Conservation (phyloP, 2,113 vertebrate genomes). For the Sturnira hondurensis region DNA sequence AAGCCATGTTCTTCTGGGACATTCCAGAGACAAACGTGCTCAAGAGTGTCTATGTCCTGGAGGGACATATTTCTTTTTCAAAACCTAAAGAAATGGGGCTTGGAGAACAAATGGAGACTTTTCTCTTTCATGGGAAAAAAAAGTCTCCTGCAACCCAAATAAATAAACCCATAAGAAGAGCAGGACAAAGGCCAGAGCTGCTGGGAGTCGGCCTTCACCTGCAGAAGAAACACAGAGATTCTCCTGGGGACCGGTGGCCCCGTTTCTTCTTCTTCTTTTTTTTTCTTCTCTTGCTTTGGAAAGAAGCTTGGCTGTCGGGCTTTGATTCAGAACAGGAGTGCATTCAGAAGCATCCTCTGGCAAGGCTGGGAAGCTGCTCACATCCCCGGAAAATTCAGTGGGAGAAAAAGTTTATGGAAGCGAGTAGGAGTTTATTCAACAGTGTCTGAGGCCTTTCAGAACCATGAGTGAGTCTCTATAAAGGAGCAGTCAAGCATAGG, state of each 20-base stretch:
- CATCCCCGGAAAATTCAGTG: slow-evolving; percentile 93
- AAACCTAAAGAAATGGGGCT: slow-evolving; percentile 23
- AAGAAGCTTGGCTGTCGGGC: slow-evolving; percentile 82
- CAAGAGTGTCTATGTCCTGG: neutral
- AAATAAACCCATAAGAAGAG: neutral
- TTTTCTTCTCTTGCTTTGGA: slow-evolving; percentile 75
- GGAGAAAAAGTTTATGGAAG: slow-evolving; percentile 96
- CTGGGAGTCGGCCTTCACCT: slow-evolving; percentile 79
- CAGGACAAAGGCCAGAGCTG: neutral
- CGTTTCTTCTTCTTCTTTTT: slow-evolving; percentile 58
- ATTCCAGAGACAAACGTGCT: neutral
- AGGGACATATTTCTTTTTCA: neutral
- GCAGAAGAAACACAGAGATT: slow-evolving; percentile 73
- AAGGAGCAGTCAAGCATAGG: slow-evolving; percentile 96
- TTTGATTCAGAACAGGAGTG: slow-evolving; percentile 90
- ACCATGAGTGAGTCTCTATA: slow-evolving; percentile 90
- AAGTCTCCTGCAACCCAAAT: neutral
- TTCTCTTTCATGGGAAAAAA: neutral
- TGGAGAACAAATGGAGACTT: slow-evolving; percentile 16
- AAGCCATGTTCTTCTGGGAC: neutral
- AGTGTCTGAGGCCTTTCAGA: slow-evolving; percentile 96
- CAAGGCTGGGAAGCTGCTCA: slow-evolving; percentile 90
- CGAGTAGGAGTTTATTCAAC: slow-evolving; percentile 98
- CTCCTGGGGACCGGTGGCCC: slow-evolving; percentile 70
- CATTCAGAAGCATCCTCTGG: slow-evolving; percentile 89